Conservation (phyloP, 2,888 invertebrate genomes). For the Chalcosyrphus nemorum region DNA sequence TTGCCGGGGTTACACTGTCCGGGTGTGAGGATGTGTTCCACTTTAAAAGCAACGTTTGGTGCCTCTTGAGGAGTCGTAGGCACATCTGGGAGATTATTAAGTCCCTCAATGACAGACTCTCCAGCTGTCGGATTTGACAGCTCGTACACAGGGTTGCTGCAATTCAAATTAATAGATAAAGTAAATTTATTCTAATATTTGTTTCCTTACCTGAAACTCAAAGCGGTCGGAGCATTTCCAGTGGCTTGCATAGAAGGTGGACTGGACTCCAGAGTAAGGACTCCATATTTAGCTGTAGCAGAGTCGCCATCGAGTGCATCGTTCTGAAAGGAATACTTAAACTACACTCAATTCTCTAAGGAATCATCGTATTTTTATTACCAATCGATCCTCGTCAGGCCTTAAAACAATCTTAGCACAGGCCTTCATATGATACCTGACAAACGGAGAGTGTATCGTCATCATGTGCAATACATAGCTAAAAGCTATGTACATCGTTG, state of each 20-base stretch:
- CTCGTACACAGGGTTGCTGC: constrained; percentile 93
- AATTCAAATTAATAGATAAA: not conserved
- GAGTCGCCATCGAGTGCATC: constrained; percentile 84
- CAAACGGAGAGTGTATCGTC: constrained; percentile 90
- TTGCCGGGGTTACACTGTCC: constrained; percentile 80
- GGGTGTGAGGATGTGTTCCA: constrained; percentile 81
- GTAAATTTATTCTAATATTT: not conserved
- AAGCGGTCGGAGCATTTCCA: constrained; percentile 83
- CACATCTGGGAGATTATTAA: constrained; percentile 80
- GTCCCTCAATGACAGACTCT: constrained; percentile 82
- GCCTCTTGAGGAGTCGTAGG: constrained; percentile 79
- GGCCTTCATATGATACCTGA: constrained; percentile 91
- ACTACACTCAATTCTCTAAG: not conserved
- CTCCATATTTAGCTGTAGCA: constrained; percentile 86
- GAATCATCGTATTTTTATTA: constrained; percentile 34
- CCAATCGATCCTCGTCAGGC: constrained; percentile 89
- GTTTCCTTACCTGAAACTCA: constrained; percentile 84
- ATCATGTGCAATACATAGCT: constrained; percentile 91
- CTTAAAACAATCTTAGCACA: constrained; percentile 91
- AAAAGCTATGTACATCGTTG: constrained; percentile 88
- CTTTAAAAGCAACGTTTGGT: constrained; percentile 81
- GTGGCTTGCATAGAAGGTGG: constrained; percentile 82
- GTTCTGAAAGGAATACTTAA: constrained; percentile 82
- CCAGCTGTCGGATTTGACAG: constrained; percentile 86
- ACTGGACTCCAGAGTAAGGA: constrained; percentile 89